Conservation (phyloP, 2,888 invertebrate genomes). For the Mythimna pallens region DNA sequence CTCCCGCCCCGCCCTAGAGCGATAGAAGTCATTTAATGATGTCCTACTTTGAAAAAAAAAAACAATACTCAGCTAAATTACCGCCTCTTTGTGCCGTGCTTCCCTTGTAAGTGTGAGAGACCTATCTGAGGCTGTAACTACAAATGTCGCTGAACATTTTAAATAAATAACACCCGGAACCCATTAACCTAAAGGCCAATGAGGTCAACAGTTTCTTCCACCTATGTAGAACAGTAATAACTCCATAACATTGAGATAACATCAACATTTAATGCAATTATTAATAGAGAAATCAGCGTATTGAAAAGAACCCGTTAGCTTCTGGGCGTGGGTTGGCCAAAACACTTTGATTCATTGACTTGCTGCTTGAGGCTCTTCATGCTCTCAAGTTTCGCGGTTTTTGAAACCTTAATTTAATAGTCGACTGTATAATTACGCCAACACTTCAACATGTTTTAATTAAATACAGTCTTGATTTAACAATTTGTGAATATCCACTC, state of each 20-base stretch:
- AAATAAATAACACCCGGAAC: not conserved
- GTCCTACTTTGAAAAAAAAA: too few relatives aligned
- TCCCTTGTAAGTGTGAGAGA: not conserved
- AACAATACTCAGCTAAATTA: not conserved
- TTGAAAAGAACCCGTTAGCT: constrained; percentile 51
- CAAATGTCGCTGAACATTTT: constrained; percentile 1
- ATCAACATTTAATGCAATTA: constrained; percentile 48
- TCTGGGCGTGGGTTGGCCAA: constrained; percentile 50
- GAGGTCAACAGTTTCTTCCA: constrained; percentile 32
- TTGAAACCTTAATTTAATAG: constrained; percentile 55
- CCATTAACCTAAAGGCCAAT: constrained; percentile 11
- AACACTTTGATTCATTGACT: constrained; percentile 55
- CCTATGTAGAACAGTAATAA: constrained; percentile 29
- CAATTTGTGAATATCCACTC: constrained; percentile 8
- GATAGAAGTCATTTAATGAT: too few relatives aligned
- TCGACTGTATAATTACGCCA: constrained; percentile 36
- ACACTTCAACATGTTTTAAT: constrained; percentile 34
- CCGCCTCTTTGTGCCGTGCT: not conserved
- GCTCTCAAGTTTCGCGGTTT: constrained; percentile 28
- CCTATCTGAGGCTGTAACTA: not conserved
- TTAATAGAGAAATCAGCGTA: constrained; percentile 54
- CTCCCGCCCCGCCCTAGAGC: too few relatives aligned
- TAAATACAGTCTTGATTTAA: constrained; percentile 20
- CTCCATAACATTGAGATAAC: constrained; percentile 22
- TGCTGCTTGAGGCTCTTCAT: constrained; percentile 38